A percentile compares a stretch with the other conserved stretches of the same genome.
Conservation (phyloP, 2,797 vertebrate genomes). For the Oreochromis mossambicus region DNA sequence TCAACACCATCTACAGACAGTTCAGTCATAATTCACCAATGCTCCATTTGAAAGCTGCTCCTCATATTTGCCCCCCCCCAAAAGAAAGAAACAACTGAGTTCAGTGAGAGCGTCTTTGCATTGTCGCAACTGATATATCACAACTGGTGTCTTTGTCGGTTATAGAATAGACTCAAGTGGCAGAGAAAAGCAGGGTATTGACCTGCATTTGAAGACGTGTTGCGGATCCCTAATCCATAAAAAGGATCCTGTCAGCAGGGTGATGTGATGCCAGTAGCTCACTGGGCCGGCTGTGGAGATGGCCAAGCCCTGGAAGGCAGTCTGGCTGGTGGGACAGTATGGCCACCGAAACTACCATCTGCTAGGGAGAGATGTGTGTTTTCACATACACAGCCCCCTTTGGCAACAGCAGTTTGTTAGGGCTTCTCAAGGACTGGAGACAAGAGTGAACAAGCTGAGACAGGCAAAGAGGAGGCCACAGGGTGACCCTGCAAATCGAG, state of each 20-base stretch:
- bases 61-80: background rate
- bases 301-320: constrained; percentile 69
- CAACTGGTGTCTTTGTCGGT: background rate
- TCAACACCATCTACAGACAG: constrained; percentile 12
- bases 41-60: constrained; percentile 6
- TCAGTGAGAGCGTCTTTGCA: background rate
- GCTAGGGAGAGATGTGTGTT: constrained; percentile 68
- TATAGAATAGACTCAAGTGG: constrained; percentile 12
- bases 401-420: constrained; percentile 58
- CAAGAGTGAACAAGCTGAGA: constrained; percentile 20
- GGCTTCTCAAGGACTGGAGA: constrained; percentile 64
- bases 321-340: constrained; percentile 71
- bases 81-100: background rate
- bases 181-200: constrained; percentile 34
- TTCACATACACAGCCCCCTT: constrained; percentile 48
- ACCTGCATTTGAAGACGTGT: constrained; percentile 62
- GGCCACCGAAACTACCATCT: constrained; percentile 77
- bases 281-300: constrained; percentile 59
- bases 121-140: constrained; percentile 5
- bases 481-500: constrained; percentile 33
- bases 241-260: constrained; percentile 64
- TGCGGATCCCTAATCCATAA: constrained; percentile 61
- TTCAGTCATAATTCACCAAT: constrained; percentile 15
- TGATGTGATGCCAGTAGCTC: constrained; percentile 61
- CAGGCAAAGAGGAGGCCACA: constrained; percentile 30